Evolutionary conservation across 2,113 vertebrate species (phyloP).

Genomic region (Orientallactaga bullata): DNA sequence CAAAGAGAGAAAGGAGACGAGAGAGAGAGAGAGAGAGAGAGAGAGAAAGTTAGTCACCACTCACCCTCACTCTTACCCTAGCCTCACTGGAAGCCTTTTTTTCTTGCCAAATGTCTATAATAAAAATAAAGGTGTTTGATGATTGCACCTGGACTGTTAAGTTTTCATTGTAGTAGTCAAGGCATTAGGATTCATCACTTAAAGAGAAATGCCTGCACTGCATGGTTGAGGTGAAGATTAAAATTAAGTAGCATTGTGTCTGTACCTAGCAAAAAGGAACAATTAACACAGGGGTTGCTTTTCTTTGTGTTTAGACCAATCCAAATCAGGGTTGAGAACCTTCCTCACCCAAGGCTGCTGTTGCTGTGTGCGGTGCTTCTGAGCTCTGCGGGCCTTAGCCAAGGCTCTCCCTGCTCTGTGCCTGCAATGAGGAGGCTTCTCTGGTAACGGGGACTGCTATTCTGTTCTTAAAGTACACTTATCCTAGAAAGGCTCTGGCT

Average conservation of each 20-base stretch:
- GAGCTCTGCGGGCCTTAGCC: neutral
- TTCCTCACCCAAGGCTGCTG: too few species aligned
- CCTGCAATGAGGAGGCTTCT: fast-evolving
- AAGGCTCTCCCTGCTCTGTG: fast-evolving
- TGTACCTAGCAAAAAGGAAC: neutral
- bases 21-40: neutral
- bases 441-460: fast-evolving
- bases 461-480: too few species aligned
- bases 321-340: neutral
- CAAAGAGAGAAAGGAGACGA: neutral
- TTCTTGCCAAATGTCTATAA: slow-evolving; percentile 19
- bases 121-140: slow-evolving; percentile 44
- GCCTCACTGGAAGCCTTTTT: neutral
- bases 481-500: neutral
- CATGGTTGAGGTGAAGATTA: neutral
- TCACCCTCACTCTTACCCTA: neutral
- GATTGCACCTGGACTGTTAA: neutral
- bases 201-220: neutral
- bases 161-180: neutral
- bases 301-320: neutral
- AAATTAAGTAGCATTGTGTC: neutral
- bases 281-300: neutral
- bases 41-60: neutral
- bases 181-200: neutral
- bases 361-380: neutral